These are phyloP conservation scores for Corbicula japonica DNA, from an alignment of 2,888 invertebrate species.

Conservation along the genomic window DNA sequence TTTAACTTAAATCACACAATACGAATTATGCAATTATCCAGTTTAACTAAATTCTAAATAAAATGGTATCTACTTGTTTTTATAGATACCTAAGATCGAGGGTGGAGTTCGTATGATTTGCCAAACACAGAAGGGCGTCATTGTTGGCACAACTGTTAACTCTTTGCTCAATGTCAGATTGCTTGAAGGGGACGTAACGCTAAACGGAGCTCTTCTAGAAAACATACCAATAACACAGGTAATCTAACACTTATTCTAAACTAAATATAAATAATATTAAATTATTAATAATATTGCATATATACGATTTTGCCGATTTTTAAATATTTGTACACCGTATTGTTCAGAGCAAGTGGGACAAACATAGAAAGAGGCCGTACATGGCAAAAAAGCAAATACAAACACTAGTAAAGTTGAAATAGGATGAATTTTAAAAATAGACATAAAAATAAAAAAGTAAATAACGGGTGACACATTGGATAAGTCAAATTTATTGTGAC, in stretches of 20 bases:
- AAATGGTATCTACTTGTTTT: slow-evolving; percentile 3
- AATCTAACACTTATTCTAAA: neutral
- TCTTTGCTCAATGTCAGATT: slow-evolving; percentile 78
- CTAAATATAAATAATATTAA: neutral
- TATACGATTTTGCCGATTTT: too few relatives aligned
- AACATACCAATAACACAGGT: slow-evolving; percentile 80
- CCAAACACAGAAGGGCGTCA: slow-evolving; percentile 68
- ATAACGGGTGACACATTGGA: too few relatives aligned
- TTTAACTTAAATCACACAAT: neutral
- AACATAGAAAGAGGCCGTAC: too few relatives aligned
- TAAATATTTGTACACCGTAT: too few relatives aligned
- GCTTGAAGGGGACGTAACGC: slow-evolving; percentile 63
- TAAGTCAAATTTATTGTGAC: too few relatives aligned
- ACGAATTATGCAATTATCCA: neutral
- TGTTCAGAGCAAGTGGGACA: too few relatives aligned
- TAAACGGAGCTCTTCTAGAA: slow-evolving; percentile 73
- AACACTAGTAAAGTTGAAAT: too few relatives aligned
- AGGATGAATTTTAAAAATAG: too few relatives aligned
- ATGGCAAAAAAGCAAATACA: too few relatives aligned
- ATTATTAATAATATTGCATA: neutral
- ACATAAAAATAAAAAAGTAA: too few relatives aligned
- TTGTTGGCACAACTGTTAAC: slow-evolving; percentile 84
- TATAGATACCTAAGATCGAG: slow-evolving; percentile 79
- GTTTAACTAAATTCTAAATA: neutral
- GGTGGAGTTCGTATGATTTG: slow-evolving; percentile 82